These are phyloP conservation scores for Basileuterus tristriatus DNA, from an alignment of 2,797 vertebrate species.

Conservation along the genomic window DNA sequence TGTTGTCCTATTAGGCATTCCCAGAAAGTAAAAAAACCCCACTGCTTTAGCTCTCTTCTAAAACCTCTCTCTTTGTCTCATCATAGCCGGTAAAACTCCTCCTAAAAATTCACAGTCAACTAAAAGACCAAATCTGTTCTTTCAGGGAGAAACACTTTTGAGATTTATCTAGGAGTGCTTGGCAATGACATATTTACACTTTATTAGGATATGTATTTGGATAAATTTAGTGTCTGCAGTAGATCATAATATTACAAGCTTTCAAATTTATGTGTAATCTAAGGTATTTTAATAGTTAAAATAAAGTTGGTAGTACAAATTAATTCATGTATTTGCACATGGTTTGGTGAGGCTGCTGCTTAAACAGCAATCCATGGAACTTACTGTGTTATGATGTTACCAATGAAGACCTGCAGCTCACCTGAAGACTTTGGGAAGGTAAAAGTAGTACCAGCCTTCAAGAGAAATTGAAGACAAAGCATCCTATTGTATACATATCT, in stretches of 20 bases:
- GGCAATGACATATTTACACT: not conserved
- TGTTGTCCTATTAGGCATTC: not conserved
- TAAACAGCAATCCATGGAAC: not conserved
- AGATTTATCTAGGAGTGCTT: not conserved
- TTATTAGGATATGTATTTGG: not conserved
- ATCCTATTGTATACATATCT: not conserved
- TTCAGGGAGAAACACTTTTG: not conserved
- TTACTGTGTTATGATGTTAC: not conserved
- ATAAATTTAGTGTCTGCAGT: not conserved
- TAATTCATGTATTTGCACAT: not conserved
- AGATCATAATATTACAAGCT: not conserved
- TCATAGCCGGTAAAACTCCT: not conserved
- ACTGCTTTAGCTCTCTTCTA: not conserved
- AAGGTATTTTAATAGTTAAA: not conserved
- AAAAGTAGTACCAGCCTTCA: not conserved
- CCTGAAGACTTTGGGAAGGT: not conserved
- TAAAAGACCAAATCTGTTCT: not conserved
- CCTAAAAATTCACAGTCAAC: not conserved
- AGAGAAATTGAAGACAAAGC: not conserved
- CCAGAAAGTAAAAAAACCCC: fast-evolving
- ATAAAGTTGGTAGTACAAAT: not conserved
- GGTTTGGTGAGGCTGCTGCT: not conserved
- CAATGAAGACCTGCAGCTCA: not conserved
- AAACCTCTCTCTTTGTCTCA: not conserved
- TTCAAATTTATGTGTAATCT: not conserved